Evolutionary conservation across 2,797 vertebrate genomes (phyloP).

Genomic region (Arvicola amphibius): DNA sequence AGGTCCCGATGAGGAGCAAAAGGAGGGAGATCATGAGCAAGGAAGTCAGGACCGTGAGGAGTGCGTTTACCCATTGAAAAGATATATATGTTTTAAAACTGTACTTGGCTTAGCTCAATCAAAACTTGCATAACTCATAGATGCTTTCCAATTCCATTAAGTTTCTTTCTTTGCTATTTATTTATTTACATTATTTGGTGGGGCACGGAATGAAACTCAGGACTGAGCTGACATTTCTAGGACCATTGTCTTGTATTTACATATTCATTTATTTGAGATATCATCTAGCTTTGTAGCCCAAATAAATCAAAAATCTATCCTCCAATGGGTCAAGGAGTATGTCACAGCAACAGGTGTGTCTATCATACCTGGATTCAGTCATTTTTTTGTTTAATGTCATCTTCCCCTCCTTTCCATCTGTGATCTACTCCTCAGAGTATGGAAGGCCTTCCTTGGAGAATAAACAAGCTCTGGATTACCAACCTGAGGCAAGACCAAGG

Average conservation of each 20-base stretch:
- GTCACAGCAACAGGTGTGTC: neutral
- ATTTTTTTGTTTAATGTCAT: neutral
- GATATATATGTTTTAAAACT: neutral
- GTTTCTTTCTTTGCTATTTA: too few species aligned
- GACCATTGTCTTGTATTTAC: neutral
- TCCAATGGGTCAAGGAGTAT: too few species aligned
- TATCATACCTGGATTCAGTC: neutral
- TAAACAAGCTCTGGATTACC: too few species aligned
- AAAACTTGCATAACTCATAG: neutral
- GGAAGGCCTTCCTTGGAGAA: too few species aligned
- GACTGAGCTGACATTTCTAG: neutral
- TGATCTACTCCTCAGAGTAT: too few species aligned
- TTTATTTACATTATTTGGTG: neutral
- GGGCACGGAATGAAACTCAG: neutral
- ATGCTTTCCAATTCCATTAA: neutral
- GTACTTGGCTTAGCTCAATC: neutral
- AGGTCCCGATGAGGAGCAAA: too few species aligned
- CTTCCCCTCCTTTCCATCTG: too few species aligned
- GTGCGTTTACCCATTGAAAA: too few species aligned
- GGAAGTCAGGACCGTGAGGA: too few species aligned
- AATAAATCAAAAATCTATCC: neutral
- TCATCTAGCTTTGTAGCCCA: neutral
- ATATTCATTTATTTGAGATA: neutral
- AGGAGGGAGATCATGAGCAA: too few species aligned
- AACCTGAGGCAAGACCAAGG: too few species aligned